Evolutionary conservation across 2,797 vertebrate species (phyloP).

Genomic region (Pseudomugil tenellus): DNA sequence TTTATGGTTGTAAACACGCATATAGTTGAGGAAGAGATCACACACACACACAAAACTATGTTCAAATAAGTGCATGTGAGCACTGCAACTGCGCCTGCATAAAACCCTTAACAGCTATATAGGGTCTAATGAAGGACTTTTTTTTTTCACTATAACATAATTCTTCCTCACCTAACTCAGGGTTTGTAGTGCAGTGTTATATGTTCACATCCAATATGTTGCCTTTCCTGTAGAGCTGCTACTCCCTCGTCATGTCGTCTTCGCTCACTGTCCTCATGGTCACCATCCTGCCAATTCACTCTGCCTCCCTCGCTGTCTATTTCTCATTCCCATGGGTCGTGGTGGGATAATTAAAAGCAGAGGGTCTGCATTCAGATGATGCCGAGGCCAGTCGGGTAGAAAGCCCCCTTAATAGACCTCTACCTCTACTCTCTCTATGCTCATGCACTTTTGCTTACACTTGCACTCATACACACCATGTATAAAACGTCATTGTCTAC

Average conservation of each 20-base stretch:
- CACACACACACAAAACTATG: conserved; percentile 7
- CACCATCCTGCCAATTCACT: conserved; percentile 31
- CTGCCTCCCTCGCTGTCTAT: conserved; percentile 27
- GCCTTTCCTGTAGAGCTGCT: conserved; percentile 17
- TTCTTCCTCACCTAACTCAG: conserved; percentile 13
- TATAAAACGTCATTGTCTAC: conserved; percentile 25
- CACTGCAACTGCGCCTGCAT: conserved; percentile 3
- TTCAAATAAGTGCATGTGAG: conserved; percentile 8
- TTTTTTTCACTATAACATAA: conserved; percentile 51
- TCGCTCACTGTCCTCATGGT: neutral
- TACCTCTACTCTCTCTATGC: conserved; percentile 38
- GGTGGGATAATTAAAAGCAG: conserved; percentile 79
- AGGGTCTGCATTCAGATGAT: conserved; percentile 77
- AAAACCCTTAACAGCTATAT: conserved; percentile 28
- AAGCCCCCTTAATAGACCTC: conserved; percentile 77
- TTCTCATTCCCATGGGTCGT: conserved; percentile 50
- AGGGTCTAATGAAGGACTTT: conserved; percentile 45
- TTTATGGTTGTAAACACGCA: conserved; percentile 59
- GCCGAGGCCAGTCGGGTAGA: conserved; percentile 77
- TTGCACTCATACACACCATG: conserved; percentile 24
- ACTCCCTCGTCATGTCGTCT: conserved; percentile 40
- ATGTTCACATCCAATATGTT: conserved; percentile 17
- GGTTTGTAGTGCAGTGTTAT: conserved; percentile 21
- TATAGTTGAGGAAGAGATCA: conserved; percentile 28
- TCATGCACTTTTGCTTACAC: conserved; percentile 42